These are phyloP conservation scores for Patiria pectinifera DNA, from an alignment of 53 echinoderm and acorn worm genomes.

Conservation along the genomic window DNA sequence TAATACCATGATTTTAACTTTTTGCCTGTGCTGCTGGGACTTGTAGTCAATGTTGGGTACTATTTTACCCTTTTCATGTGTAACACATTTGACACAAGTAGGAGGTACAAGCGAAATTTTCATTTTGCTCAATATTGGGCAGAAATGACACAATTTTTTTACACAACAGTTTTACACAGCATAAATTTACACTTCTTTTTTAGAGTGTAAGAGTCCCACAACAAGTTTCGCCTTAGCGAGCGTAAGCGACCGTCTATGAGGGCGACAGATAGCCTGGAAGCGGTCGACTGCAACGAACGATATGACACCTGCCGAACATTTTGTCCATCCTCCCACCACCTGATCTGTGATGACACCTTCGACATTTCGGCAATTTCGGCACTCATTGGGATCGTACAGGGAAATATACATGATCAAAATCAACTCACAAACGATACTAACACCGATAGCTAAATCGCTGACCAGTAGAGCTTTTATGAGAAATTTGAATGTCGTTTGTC, in stretches of 20 bases:
- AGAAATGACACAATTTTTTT: no score
- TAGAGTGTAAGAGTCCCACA: background rate
- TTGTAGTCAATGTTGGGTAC: no score
- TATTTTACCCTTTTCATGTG: no score
- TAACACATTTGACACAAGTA: no score
- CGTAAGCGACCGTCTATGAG: slow-evolving; percentile 7
- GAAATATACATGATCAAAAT: background rate
- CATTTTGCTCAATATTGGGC: no score
- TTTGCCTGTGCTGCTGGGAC: no score
- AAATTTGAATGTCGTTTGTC: slow-evolving; percentile 40
- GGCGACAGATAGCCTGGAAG: slow-evolving; percentile 1
- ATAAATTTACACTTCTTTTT: no score
- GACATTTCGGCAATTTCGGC: background rate
- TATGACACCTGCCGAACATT: background rate
- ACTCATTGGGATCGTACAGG: background rate
- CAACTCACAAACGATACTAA: background rate
- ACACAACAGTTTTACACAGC: no score
- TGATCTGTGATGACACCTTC: background rate
- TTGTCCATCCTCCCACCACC: background rate
- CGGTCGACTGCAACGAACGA: background rate
- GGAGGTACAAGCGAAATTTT: no score
- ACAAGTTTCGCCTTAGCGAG: background rate
- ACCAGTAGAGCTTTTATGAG: slow-evolving; percentile 1
- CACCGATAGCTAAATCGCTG: background rate
- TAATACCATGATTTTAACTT: no score